Conservation (phyloP, 2,113 vertebrate species). For the Sisor rabdophorus region DNA sequence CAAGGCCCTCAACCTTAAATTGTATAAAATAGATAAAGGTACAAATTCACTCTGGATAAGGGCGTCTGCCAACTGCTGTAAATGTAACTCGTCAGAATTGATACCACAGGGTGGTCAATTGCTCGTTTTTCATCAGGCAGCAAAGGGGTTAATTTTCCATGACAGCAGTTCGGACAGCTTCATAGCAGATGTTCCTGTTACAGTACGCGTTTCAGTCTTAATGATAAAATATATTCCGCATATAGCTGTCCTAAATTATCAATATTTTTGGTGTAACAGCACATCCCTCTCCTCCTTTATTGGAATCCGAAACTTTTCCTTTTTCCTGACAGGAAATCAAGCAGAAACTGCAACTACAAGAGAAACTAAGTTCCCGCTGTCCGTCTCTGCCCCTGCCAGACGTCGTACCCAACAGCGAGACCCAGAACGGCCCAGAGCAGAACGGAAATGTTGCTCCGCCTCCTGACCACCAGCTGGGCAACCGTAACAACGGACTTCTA, state of each 20-base stretch:
- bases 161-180: not conserved
- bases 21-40: too few relatives aligned
- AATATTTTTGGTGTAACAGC: not conserved
- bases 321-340: slow-evolving; percentile 80
- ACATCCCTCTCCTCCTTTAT: not conserved
- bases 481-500: slow-evolving; percentile 94
- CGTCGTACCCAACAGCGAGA: slow-evolving; percentile 87
- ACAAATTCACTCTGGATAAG: too few relatives aligned
- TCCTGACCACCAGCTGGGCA: slow-evolving; percentile 83
- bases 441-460: slow-evolving; percentile 73
- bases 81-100: too few relatives aligned
- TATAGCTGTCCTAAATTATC: too few relatives aligned
- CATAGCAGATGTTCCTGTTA: not conserved
- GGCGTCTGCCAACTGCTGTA: too few relatives aligned
- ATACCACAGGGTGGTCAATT: not conserved
- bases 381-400: slow-evolving; percentile 89
- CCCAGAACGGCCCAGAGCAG: slow-evolving; percentile 85
- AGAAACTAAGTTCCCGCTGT: slow-evolving; percentile 78
- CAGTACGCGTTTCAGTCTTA: not conserved
- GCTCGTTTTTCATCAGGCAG: not conserved
- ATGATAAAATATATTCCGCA: not conserved
- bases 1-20: too few relatives aligned
- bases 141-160: not conserved
- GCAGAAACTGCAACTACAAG: slow-evolving; percentile 88
- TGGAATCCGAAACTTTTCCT: not conserved